Evolutionary conservation across 2,113 vertebrate species (phyloP), one percentile per base, ranked within the genome.

Genomic region (Platycercus adscitus): DNA sequence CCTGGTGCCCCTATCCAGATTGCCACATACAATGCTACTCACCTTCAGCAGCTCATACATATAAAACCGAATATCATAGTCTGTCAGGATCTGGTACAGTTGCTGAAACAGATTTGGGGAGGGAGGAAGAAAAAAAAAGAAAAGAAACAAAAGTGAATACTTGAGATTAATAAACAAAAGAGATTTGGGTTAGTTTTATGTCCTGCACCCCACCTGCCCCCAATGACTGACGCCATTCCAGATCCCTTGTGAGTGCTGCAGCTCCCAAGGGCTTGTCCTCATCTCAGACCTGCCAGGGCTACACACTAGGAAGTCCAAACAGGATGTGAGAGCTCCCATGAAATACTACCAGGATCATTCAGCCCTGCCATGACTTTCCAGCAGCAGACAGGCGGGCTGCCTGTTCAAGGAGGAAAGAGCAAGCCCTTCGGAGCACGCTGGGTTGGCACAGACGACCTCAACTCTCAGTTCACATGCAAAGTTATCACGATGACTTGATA

Each of bases 31-130:
- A 56, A 75, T 71, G 71, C 23, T 72, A 98, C 98, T 99, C 98
- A 99, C 99, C 99, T 99, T 99, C 69, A 99, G 99, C 97, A 99
- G 99, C 98, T 99, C 99, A 98, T 99, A 99, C 98, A 99, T 99
- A 98, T 99, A 99, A 98, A 98, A 99, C 91, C 99, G 99, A 97
- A 99, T 99, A 97, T 99, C 99, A 95, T 99, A 99, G 98, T 99
- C 99, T 87, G 99, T 99, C 98, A 99, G 98, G 98, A 99, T 99
- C 99, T 99, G 99, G 98, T 99, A 99, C 91, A 99, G 98, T 98
- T 99, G 99, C 99, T 99, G 98, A 93, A 98, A 98, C 63, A 97
- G 90, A 98, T 94, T 92, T 64, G 44, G 96, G 60, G 58, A 73
- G 69, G 61, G 60, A 58, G 39, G 10, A 11, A 75, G 14, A 17